A percentile compares a stretch with the other conserved stretches of the same genome.
Conservation (phyloP, 2,113 vertebrate species). For the Oreochromis niloticus region DNA sequence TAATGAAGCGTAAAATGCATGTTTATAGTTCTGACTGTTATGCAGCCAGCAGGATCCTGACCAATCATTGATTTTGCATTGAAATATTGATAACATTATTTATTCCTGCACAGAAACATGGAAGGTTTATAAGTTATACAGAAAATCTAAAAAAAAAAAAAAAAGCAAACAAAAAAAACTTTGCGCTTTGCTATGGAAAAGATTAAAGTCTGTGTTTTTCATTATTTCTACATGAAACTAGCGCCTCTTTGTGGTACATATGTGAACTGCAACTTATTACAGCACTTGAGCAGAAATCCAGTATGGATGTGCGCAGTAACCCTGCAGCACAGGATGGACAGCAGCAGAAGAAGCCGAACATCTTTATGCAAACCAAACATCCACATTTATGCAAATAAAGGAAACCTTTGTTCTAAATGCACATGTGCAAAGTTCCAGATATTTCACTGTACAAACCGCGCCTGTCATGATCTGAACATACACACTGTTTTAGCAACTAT, state of each 20-base stretch:
- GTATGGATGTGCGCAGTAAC: neutral
- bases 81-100: neutral
- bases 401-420: neutral
- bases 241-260: neutral
- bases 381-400: neutral
- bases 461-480: neutral
- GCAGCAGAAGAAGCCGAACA: neutral
- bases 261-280: neutral
- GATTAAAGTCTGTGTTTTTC: neutral
- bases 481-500: neutral
- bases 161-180: fast-evolving
- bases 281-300: neutral
- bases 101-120: neutral
- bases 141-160: neutral
- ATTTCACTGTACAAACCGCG: neutral
- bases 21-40: neutral
- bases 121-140: neutral
- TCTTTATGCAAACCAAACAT: neutral
- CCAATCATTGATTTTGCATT: neutral
- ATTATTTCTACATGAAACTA: neutral
- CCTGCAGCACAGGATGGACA: neutral
- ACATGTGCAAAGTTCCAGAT: neutral
- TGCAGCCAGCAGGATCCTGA: neutral
- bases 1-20: neutral
- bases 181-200: neutral